Evolutionary conservation across 2,888 invertebrate species (phyloP), one percentile per base, ranked within the genome.

Genomic region (Pandemis heparana): DNA sequence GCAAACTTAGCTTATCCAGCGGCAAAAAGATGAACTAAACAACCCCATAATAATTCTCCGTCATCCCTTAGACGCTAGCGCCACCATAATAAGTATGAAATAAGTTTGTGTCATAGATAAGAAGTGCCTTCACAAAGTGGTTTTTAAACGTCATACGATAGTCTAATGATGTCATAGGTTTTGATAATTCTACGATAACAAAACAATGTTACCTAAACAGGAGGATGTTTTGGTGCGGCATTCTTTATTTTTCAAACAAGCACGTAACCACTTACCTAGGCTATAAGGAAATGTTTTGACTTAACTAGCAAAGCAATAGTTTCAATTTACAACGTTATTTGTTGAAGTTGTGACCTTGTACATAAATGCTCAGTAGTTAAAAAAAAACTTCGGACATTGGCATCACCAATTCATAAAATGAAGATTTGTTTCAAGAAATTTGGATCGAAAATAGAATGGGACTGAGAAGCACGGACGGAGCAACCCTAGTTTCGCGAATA

Each of bases 91-190:
- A 43, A 10, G 67, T 9, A 60, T 56, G 12, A 46, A 9, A 18
- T 46, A 46, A 46, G 23, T 43, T 60, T 63, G 65, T 23, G 9
- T 12, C 39, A 1, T 9, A 64, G 73, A 73, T 69, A 69, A 71
- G 66, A 38, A 59, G 51, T 69, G 56, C 48, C 48, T 48, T 43
- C 14, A 51, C 65, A 61, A 60, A 72, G 65, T 53, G 69, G 65
- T 65, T 70, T 70, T 65, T 64, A 59, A 65, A 74, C 74, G 65
- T 65, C 63, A 69, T 39, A 62, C 60, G 64, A 51, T 39, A 48
- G 51, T 51, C 51, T 62, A 62, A 69, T 74, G 74, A 74, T 74
- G 74, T 74, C 74, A 74, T 74, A 60, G 48, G 74, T 70, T 74
- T 74, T 65, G 74, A 74, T 74, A 74, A 65, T 61, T 60, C 3